Conservation (phyloP, 2,797 vertebrate genomes). For the Arvicola amphibius region DNA sequence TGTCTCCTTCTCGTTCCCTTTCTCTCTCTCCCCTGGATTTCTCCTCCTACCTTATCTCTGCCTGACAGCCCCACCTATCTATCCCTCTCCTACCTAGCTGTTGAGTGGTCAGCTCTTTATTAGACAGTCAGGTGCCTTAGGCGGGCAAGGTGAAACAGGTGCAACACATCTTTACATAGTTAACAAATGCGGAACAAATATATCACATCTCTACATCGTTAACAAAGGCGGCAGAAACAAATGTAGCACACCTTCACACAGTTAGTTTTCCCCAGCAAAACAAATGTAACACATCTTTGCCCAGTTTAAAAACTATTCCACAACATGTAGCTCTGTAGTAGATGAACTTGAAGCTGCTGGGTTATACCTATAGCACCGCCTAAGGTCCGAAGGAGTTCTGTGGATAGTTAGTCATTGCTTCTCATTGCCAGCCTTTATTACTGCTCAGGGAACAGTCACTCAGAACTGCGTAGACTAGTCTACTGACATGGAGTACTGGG, state of each 20-base stretch:
- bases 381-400: neutral
- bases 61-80: neutral
- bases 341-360: constrained; percentile 35
- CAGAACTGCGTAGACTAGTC: neutral
- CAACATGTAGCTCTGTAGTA: neutral
- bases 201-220: neutral
- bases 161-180: neutral
- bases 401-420: neutral
- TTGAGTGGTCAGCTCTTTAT: neutral
- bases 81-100: neutral
- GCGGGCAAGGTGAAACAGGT: neutral
- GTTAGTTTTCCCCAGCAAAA: neutral
- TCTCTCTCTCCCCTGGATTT: neutral
- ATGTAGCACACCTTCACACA: neutral
- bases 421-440: neutral
- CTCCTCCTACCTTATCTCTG: neutral
- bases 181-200: neutral
- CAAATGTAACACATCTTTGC: neutral
- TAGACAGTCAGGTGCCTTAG: neutral
- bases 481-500: neutral
- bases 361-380: neutral
- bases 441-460: neutral
- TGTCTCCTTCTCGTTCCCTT: no score
- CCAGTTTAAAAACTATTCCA: neutral
- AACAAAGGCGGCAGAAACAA: neutral